phyloP scores from a whole-genome alignment of 2,888 invertebrate genomes.

The Hirtodrosophila alboralis region DNA sequence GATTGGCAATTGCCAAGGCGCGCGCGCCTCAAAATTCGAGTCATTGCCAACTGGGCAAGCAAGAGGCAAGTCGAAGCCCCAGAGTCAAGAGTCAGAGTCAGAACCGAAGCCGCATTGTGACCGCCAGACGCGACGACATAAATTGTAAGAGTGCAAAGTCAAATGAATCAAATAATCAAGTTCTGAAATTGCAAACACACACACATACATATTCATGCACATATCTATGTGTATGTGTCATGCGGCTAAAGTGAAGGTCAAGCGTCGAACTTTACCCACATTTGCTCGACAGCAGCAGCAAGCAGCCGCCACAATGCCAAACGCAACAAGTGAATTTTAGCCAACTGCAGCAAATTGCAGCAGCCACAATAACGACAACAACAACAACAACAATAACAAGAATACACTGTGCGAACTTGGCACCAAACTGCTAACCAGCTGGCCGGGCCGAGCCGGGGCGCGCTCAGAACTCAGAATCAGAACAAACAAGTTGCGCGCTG shows the following conservation, averaged over 20 bases:
- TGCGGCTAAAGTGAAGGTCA: constrained; percentile 74
- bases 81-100: constrained; percentile 17
- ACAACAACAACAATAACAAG: constrained; percentile 33
- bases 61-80: constrained; percentile 24
- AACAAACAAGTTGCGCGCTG: constrained; percentile 48
- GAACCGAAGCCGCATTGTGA: constrained; percentile 44
- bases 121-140: constrained; percentile 73
- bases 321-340: constrained; percentile 52
- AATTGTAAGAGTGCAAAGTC: constrained; percentile 77
- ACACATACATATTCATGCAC: constrained; percentile 7
- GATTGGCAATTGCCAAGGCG: constrained; percentile 4
- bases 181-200: constrained; percentile 61
- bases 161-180: constrained; percentile 68
- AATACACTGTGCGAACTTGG: constrained; percentile 61
- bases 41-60: constrained; percentile 71
- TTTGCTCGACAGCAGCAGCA: constrained; percentile 48
- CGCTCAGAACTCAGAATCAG: constrained; percentile 58
- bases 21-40: constrained; percentile 54
- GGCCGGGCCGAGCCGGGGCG: constrained; percentile 10
- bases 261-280: constrained; percentile 81
- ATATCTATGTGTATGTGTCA: constrained; percentile 34
- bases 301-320: constrained; percentile 47
- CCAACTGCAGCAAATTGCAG: constrained; percentile 58
- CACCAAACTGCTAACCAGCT: constrained; percentile 56
- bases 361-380: constrained; percentile 34